Evolutionary conservation across 2,888 invertebrate genomes (phyloP).

Genomic region (Polydrusus pterygomalis): DNA sequence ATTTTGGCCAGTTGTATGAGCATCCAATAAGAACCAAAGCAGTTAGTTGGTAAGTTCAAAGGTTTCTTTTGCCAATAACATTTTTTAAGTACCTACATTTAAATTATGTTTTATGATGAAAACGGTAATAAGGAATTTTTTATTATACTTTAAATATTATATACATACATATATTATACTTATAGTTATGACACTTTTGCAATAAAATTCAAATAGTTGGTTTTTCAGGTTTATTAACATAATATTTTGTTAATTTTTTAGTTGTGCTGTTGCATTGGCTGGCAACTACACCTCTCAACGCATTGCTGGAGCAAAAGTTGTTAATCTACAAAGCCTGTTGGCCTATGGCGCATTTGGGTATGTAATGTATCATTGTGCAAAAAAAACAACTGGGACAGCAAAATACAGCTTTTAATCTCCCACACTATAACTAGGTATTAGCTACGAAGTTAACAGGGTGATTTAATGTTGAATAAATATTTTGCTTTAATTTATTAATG

Average conservation of each 20-base stretch:
- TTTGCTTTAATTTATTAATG: no score
- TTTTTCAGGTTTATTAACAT: neutral
- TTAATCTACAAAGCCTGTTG: slow-evolving; percentile 80
- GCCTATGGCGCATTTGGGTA: slow-evolving; percentile 88
- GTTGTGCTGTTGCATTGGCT: slow-evolving; percentile 81
- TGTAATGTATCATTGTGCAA: no score
- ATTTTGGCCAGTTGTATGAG: slow-evolving; percentile 84
- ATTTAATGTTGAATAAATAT: no score
- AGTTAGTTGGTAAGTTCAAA: slow-evolving; percentile 80
- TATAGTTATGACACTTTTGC: neutral
- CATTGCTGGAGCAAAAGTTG: slow-evolving; percentile 78
- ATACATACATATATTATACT: neutral
- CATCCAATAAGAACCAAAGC: slow-evolving; percentile 87
- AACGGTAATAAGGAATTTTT: neutral
- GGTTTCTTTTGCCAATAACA: neutral
- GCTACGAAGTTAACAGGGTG: no score
- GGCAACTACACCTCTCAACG: slow-evolving; percentile 85
- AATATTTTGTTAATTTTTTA: slow-evolving; percentile 69
- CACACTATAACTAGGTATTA: no score
- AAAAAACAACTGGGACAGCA: no score
- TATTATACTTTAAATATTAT: no score
- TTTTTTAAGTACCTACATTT: neutral
- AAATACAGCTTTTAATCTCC: no score
- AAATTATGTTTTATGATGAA: neutral
- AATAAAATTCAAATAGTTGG: no score